phyloP scores from a whole-genome alignment of 2,113 vertebrate genomes.

The Panurus biarmicus region DNA sequence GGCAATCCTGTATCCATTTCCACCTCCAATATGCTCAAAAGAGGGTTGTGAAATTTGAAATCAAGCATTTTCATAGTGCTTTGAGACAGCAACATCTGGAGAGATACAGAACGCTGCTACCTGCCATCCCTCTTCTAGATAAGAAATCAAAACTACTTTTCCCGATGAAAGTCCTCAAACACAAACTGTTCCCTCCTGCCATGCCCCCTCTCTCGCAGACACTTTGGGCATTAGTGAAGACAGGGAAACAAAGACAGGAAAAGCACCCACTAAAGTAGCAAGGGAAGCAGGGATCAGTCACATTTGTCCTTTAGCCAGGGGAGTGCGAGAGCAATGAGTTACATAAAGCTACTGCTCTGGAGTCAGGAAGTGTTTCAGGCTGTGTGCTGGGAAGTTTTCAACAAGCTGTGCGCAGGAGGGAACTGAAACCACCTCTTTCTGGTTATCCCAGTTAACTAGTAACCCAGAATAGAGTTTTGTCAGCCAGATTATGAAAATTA shows the following conservation, averaged over 20 bases:
- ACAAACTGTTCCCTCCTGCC: not conserved
- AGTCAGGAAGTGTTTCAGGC: constrained; percentile 26
- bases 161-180: not conserved
- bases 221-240: not conserved
- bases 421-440: not conserved
- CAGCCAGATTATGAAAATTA: not conserved
- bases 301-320: not conserved
- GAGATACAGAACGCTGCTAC: not conserved
- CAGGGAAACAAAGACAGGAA: not conserved
- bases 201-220: rapidly evolving
- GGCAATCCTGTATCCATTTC: not conserved
- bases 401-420: not conserved
- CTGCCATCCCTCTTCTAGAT: not conserved
- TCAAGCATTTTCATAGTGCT: not conserved
- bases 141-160: not conserved
- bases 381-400: not conserved
- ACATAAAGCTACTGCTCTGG: not conserved
- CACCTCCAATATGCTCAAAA: not conserved
- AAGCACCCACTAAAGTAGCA: not conserved
- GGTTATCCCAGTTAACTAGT: constrained; percentile 33
- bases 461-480: not conserved
- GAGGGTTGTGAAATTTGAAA: not conserved
- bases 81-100: not conserved
- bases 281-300: not conserved
- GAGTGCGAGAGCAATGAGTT: not conserved